Percentiles rank a stretch among this genome's conserved stretches.
Evolutionary conservation across 53 echinoderm and acorn worm species (phyloP).

Genomic region (Antedon mediterranea): DNA sequence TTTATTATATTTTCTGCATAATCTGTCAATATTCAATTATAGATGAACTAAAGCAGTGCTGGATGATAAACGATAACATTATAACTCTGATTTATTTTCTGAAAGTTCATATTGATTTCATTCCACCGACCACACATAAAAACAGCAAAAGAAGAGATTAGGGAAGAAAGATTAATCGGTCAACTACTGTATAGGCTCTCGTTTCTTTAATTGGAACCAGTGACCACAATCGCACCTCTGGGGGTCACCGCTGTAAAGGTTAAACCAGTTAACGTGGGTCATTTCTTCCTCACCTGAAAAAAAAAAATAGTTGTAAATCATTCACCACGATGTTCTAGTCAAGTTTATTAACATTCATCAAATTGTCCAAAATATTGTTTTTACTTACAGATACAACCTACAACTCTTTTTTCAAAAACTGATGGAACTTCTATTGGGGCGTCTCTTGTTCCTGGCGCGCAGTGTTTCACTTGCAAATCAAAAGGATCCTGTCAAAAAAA

Average conservation of each 20-base stretch:
- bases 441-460: constrained; percentile 49
- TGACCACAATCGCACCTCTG: constrained; percentile 79
- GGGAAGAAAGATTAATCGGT: neutral
- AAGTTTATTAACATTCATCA: too few species aligned
- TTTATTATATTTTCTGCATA: too few species aligned
- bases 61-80: neutral
- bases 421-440: constrained; percentile 80
- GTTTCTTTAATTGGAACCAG: constrained; percentile 39
- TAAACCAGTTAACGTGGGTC: constrained; percentile 95
- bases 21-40: too few species aligned
- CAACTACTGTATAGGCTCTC: constrained; percentile 18
- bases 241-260: constrained; percentile 58
- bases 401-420: constrained; percentile 78
- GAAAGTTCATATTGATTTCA: neutral
- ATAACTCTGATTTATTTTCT: neutral
- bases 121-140: neutral
- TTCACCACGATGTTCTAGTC: too few species aligned
- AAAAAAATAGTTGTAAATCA: neutral
- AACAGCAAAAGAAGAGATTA: neutral
- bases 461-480: constrained; percentile 58
- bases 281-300: constrained; percentile 86
- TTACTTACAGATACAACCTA: constrained; percentile 99
- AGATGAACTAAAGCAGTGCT: neutral
- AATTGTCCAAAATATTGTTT: too few species aligned
- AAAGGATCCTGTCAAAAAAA: constrained; percentile 71